A percentile compares a stretch with the other conserved stretches of the same genome.
Evolutionary conservation across 2,888 invertebrate species (phyloP).

Genomic region (Heteromurus nitidus): DNA sequence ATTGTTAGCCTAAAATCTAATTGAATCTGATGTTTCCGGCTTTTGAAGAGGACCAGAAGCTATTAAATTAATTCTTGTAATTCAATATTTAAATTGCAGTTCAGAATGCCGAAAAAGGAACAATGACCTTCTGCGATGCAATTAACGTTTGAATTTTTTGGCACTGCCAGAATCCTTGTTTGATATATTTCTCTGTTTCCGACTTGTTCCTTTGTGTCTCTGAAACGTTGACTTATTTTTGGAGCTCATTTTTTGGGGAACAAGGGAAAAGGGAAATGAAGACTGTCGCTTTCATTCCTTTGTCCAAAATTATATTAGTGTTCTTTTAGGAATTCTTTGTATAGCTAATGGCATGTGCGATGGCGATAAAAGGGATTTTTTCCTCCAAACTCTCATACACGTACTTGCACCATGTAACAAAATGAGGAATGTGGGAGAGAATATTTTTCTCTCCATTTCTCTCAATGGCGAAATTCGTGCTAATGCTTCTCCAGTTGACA

Average conservation of each 20-base stretch:
- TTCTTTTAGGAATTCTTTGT: not conserved
- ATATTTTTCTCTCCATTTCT: not conserved
- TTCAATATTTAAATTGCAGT: slow-evolving; percentile 15
- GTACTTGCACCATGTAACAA: not conserved
- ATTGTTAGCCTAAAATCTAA: not conserved
- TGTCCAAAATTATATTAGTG: slow-evolving; percentile 2
- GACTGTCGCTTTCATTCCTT: too few species aligned
- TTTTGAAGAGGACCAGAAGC: not conserved
- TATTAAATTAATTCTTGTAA: slow-evolving; percentile 14
- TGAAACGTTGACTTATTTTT: too few species aligned
- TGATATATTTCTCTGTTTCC: too few species aligned
- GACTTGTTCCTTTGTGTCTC: too few species aligned
- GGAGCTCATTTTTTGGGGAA: too few species aligned
- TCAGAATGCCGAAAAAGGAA: not conserved
- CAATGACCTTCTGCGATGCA: not conserved
- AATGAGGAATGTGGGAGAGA: not conserved
- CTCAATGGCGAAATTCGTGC: not conserved
- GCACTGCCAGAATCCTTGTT: too few species aligned
- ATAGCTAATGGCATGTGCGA: slow-evolving; percentile 1
- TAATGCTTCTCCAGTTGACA: not conserved
- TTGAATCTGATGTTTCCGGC: not conserved
- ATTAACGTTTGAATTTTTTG: not conserved
- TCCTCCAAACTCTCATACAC: not conserved
- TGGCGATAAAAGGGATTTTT: not conserved
- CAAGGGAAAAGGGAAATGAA: too few species aligned